phyloP scores from a whole-genome alignment of 2,797 vertebrate genomes.

The Knipowitschia caucasica region DNA sequence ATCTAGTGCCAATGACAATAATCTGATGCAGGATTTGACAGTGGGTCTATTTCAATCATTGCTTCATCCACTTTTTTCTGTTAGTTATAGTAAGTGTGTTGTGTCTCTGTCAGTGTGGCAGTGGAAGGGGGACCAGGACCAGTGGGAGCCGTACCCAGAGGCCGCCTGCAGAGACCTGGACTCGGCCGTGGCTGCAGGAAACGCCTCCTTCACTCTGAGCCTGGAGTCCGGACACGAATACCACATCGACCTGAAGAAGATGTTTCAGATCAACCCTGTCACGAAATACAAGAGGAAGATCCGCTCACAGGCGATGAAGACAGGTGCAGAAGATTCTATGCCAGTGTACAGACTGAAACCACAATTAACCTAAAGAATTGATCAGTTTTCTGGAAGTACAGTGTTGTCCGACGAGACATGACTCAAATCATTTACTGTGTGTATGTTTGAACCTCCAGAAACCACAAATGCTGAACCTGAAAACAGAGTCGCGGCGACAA shows the following conservation, averaged over 20 bases:
- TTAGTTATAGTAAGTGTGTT: too few species aligned
- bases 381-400: too few species aligned
- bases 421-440: too few species aligned
- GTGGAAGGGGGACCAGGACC: conserved; percentile 75
- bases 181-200: conserved; percentile 45
- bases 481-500: not conserved
- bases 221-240: conserved; percentile 59
- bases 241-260: conserved; percentile 73
- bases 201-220: conserved; percentile 43
- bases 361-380: too few species aligned
- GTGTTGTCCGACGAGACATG: too few species aligned
- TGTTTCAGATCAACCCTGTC: conserved; percentile 77
- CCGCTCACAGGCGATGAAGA: conserved; percentile 57
- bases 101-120: conserved; percentile 73
- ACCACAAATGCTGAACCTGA: conserved; percentile 14
- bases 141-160: conserved; percentile 70
- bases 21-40: too few species aligned
- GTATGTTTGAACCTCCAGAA: conserved; percentile 42
- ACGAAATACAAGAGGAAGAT: conserved; percentile 77
- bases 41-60: too few species aligned
- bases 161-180: conserved; percentile 63
- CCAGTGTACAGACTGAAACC: too few species aligned
- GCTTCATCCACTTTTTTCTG: too few species aligned
- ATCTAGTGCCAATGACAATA: too few species aligned
- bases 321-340: too few species aligned